Base-by-base conservation (phyloP, 2,113 vertebrate genomes). In the Brachyhypopomus gauderio region DNA sequence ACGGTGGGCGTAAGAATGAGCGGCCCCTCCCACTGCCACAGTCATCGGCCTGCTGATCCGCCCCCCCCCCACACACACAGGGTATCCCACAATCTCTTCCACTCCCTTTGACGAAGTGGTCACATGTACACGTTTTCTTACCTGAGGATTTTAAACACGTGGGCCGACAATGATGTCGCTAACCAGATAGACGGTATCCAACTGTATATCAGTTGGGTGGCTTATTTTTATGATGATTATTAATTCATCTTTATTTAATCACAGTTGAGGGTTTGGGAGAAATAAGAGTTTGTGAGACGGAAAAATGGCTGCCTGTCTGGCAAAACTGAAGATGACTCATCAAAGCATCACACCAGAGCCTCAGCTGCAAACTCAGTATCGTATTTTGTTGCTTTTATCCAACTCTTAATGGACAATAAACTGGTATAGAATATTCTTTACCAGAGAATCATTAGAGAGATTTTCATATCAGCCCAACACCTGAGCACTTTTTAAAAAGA, bases 1-100 rank as follows among this genome's bases (percentile, higher is more conserved):
- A 99, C 0, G 97, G 98, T 41, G 96, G 96, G 1, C 95, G 96
- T 84, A 97, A 98, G 90, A 97, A 98, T 0, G 97, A 99, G 89
- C 88, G 97, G 67, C 93, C 96, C 25, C 88, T 98, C 86, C 97
- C 98, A n/a, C 91, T 99, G 91, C 98, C 98, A 85, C 98, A 98
- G 94, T 98, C 97, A 27, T 98, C 98, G 2, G 96, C 97, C 95
- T 99, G 98, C 97, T 98, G 96, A 98, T 94, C n/a, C 58, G 34
- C 48, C 45, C 52, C 76, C 16, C 36, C 48, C 79, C 58, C 71
- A 52, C 62, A 60, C 38, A 84, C 80, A 83, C 55, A 85, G 74
- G 70, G 9, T 45, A 77, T 25, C 78, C 85, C 34, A 83, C 59
- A 85, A 52, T 55, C 78, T 36, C 71, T 79, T 73, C 83, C 76